These are phyloP conservation scores for Chloroclystis v-ata DNA, from an alignment of 2,888 invertebrate species.

Conservation along the genomic window DNA sequence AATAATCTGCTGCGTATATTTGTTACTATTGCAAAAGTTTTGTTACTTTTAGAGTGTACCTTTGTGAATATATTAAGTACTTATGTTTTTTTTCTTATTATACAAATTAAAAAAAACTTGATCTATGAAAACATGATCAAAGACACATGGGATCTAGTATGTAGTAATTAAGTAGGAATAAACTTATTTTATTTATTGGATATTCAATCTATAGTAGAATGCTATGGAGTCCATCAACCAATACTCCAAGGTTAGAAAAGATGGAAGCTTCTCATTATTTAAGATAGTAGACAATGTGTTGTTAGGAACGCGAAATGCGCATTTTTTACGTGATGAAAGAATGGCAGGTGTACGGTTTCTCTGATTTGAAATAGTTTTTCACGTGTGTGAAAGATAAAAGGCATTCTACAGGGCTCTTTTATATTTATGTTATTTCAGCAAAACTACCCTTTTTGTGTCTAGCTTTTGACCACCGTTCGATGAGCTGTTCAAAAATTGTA, in stretches of 20 bases:
- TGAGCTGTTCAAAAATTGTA: constrained; percentile 45
- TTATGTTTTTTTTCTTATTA: no score
- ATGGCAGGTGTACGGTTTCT: constrained; percentile 12
- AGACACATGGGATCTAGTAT: no score
- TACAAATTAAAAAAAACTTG: no score
- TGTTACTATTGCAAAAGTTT: no score
- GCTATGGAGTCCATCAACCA: constrained; percentile 1
- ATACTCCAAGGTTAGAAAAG: constrained; percentile 41
- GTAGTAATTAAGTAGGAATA: no score
- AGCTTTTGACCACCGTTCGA: constrained; percentile 12
- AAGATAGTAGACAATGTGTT: constrained; percentile 52
- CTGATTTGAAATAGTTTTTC: constrained; percentile 20
- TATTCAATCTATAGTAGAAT: no score
- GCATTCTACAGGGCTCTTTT: constrained; percentile 4
- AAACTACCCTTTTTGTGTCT: constrained; percentile 28
- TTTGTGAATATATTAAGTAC: no score
- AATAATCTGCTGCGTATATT: no score
- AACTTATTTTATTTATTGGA: no score
- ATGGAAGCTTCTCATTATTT: constrained; percentile 62
- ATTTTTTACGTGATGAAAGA: constrained; percentile 29
- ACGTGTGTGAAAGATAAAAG: not conserved
- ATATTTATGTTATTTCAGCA: constrained; percentile 4
- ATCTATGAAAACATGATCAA: no score
- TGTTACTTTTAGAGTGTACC: no score
- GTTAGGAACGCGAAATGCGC: constrained; percentile 28